Conservation (phyloP, 2,888 invertebrate species). For the Osmoderma eremita region DNA sequence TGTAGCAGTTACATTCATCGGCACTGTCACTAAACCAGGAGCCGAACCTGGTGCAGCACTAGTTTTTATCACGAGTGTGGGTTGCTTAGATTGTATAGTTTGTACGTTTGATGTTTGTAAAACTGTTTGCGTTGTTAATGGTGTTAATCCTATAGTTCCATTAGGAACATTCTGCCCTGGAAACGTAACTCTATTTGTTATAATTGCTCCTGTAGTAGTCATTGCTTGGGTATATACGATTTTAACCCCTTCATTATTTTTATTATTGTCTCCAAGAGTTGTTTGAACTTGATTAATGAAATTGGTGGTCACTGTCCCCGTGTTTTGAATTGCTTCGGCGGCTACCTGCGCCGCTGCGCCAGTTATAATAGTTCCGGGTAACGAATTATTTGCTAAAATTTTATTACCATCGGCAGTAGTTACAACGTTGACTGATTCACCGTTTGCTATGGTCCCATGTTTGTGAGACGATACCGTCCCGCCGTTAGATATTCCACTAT, state of each 20-base stretch:
- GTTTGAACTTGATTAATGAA: slow-evolving; percentile 54
- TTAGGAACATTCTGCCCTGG: slow-evolving; percentile 75
- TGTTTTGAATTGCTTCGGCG: slow-evolving; percentile 52
- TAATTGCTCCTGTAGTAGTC: slow-evolving; percentile 63
- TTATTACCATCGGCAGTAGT: slow-evolving; percentile 60
- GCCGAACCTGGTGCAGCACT: slow-evolving; percentile 58
- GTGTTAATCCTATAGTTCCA: slow-evolving; percentile 73
- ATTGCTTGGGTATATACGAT: slow-evolving; percentile 68
- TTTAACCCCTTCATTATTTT: slow-evolving; percentile 68
- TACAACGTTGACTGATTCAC: slow-evolving; percentile 64
- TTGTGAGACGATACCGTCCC: slow-evolving; percentile 71
- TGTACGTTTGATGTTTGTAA: slow-evolving; percentile 64
- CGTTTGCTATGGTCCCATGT: slow-evolving; percentile 71
- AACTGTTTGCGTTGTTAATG: slow-evolving; percentile 63
- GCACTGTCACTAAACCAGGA: slow-evolving; percentile 72
- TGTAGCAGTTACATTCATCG: slow-evolving; percentile 72
- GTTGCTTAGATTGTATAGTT: slow-evolving; percentile 60
- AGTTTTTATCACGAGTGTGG: slow-evolving; percentile 63
- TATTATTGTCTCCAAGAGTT: slow-evolving; percentile 56
- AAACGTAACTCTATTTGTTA: slow-evolving; percentile 71
- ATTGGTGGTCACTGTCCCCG: slow-evolving; percentile 55
- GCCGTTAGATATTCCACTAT: slow-evolving; percentile 74
- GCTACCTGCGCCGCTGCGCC: slow-evolving; percentile 57
- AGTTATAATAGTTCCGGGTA: slow-evolving; percentile 53
- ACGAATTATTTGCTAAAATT: slow-evolving; percentile 55